phyloP scores from a whole-genome alignment of 2,113 vertebrate genomes.

The Suncus etruscus region DNA sequence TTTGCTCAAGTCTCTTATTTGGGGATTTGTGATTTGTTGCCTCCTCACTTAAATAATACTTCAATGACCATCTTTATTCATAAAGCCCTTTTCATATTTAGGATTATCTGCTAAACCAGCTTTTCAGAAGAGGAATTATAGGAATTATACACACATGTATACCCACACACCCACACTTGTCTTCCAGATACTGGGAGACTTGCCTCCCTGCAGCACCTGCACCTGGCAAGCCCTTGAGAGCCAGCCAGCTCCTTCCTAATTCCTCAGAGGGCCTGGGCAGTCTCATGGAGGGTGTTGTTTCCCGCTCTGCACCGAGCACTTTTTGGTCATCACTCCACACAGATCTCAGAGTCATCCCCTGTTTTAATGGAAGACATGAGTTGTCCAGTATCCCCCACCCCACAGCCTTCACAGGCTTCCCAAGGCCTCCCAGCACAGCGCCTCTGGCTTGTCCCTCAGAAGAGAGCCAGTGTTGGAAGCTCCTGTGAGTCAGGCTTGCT shows the following conservation, averaged over 20 bases:
- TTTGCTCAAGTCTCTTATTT: not conserved
- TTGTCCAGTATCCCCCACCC: rapidly evolving
- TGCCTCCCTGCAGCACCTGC: too few relatives aligned
- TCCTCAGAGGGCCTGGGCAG: not conserved
- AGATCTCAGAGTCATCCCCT: not conserved
- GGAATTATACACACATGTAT: not conserved
- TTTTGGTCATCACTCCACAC: not conserved
- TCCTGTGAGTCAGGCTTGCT: not conserved
- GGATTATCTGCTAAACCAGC: not conserved
- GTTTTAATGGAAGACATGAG: not conserved
- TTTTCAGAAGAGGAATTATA: slow-evolving; percentile 10
- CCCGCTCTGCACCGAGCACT: not conserved
- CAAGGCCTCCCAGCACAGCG: too few relatives aligned
- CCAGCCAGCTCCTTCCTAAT: not conserved
- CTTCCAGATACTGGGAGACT: too few relatives aligned
- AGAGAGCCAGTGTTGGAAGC: too few relatives aligned
- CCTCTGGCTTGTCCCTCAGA: too few relatives aligned
- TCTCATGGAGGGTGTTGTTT: not conserved
- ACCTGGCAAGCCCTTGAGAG: not conserved
- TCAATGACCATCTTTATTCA: not conserved
- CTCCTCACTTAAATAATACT: slow-evolving; percentile 12
- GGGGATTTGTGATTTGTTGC: not conserved
- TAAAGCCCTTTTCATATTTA: not conserved
- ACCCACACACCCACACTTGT: too few relatives aligned
- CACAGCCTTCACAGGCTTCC: too few relatives aligned